Conservation (phyloP, 2,797 vertebrate species). For the Accipiter fasciatus region DNA sequence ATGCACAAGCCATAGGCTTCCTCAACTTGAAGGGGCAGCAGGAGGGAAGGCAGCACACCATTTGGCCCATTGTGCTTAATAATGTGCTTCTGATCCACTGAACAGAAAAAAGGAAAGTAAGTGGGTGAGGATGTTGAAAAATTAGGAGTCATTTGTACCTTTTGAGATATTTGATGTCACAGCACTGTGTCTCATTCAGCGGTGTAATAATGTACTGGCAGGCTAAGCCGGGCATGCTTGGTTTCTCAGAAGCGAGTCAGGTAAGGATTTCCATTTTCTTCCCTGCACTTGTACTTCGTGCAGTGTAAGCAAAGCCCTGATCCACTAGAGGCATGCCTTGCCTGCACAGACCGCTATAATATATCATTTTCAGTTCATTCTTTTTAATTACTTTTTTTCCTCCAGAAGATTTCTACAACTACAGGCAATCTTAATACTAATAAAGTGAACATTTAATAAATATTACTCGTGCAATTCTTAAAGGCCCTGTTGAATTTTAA, state of each 20-base stretch:
- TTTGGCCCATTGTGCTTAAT: background rate
- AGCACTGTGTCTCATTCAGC: background rate
- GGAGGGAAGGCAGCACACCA: background rate
- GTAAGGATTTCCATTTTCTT: background rate
- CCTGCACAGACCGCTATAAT: background rate
- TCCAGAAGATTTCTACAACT: constrained; percentile 29
- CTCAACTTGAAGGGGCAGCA: background rate
- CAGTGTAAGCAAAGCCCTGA: background rate
- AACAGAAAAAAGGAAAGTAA: background rate
- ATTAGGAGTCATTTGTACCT: background rate
- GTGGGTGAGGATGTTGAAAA: background rate
- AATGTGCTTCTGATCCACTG: background rate
- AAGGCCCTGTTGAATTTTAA: background rate
- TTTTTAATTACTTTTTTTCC: constrained; percentile 34
- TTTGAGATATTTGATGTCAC: background rate
- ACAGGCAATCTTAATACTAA: constrained; percentile 30
- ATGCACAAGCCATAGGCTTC: background rate
- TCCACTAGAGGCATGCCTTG: background rate
- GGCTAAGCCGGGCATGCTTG: background rate
- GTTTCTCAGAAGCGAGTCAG: background rate
- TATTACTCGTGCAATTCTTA: background rate
- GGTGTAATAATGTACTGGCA: background rate
- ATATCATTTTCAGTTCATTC: constrained; percentile 24
- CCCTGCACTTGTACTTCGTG: background rate
- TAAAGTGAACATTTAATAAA: constrained; percentile 42